These are phyloP conservation scores for Muscina levida DNA, from an alignment of 2,888 invertebrate species.

Conservation along the genomic window DNA sequence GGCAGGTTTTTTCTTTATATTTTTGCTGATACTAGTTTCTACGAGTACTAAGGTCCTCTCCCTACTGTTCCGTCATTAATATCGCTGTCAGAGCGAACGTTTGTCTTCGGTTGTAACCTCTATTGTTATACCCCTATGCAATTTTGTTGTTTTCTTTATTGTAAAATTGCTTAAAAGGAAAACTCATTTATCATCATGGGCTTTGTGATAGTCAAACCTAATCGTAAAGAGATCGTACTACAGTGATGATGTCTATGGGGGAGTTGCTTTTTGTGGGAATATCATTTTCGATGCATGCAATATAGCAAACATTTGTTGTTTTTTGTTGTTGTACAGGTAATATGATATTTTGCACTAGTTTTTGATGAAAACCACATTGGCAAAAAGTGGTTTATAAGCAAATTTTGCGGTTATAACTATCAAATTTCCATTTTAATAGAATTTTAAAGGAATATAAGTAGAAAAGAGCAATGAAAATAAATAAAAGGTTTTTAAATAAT, in stretches of 20 bases:
- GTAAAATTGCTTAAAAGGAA: conserved; percentile 6
- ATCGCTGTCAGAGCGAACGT: conserved; percentile 48
- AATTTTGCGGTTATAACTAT: neutral
- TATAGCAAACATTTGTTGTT: conserved; percentile 42
- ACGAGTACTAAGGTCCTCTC: neutral
- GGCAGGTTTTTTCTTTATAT: conserved; percentile 52
- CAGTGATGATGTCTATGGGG: neutral
- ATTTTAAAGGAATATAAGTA: no score
- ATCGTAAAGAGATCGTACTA: conserved; percentile 11
- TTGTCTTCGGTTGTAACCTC: neutral
- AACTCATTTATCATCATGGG: conserved; percentile 63
- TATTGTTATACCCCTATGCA: conserved; percentile 11
- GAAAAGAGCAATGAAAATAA: no score
- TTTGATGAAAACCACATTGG: no score
- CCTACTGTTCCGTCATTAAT: conserved; percentile 44
- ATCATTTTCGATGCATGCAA: conserved; percentile 44
- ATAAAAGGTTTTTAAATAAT: no score
- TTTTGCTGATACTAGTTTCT: no score
- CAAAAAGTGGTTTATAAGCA: conserved; percentile 8
- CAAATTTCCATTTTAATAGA: no score
- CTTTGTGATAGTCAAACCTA: conserved; percentile 44
- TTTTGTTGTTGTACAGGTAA: no score
- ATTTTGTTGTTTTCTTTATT: conserved; percentile 26
- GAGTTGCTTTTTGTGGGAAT: conserved; percentile 37
- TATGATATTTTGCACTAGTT: conserved; percentile 55